Percentiles rank a stretch among this genome's conserved stretches.
Conservation (phyloP, 1,140 invertebrate species). For the Campoletis sonorensis region DNA sequence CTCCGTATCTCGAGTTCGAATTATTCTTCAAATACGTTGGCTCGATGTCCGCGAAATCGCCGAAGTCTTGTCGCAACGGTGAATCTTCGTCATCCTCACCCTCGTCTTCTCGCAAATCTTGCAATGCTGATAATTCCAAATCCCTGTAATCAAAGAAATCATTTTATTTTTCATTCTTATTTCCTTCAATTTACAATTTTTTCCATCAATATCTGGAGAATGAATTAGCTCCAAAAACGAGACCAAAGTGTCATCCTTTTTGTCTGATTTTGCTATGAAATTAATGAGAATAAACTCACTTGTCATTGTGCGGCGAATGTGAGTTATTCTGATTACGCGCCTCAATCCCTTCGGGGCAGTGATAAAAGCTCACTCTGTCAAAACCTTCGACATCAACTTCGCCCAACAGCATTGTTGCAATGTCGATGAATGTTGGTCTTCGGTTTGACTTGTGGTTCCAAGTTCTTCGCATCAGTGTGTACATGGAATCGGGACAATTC, state of each 20-base stretch:
- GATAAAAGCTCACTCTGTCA: slow-evolving; percentile 86
- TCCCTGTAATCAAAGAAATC: slow-evolving; percentile 61
- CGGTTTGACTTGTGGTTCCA: slow-evolving; percentile 88
- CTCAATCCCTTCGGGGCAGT: slow-evolving; percentile 81
- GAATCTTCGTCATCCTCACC: slow-evolving; percentile 68
- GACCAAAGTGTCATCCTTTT: slow-evolving; percentile 16
- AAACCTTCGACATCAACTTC: slow-evolving; percentile 80
- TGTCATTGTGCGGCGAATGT: slow-evolving; percentile 62
- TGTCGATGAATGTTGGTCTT: slow-evolving; percentile 90
- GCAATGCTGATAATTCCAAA: slow-evolving; percentile 65
- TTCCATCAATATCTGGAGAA: too few species aligned
- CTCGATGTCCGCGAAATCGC: slow-evolving; percentile 70
- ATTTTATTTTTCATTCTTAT: slow-evolving; percentile 26
- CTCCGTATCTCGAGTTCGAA: slow-evolving; percentile 61
- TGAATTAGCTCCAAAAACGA: too few species aligned
- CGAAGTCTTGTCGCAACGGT: slow-evolving; percentile 69
- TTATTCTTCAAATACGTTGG: slow-evolving; percentile 66
- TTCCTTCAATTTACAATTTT: slow-evolving; percentile 22
- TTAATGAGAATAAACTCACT: slow-evolving; percentile 63
- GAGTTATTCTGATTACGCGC: slow-evolving; percentile 73
- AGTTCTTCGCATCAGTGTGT: slow-evolving; percentile 91
- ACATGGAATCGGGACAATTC: slow-evolving; percentile 94
- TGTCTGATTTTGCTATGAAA: background rate
- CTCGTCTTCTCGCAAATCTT: slow-evolving; percentile 69
- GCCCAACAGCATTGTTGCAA: slow-evolving; percentile 82